Evolutionary conservation across 2,113 vertebrate genomes (phyloP), one percentile per base, ranked within the genome.

Genomic region (Cheirogaleus medius): DNA sequence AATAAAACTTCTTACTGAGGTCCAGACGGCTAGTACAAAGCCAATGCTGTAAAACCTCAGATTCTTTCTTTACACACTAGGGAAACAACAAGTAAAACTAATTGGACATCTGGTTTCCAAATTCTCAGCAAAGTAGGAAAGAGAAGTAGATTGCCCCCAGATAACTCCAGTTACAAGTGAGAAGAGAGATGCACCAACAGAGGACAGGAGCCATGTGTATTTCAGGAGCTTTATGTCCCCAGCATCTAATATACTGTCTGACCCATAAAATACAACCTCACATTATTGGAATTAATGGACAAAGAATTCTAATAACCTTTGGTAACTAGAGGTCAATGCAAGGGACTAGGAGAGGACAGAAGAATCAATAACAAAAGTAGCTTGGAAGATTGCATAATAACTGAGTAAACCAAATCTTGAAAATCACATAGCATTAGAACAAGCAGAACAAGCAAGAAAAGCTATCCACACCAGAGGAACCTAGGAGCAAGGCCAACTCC

Each of bases 341-440:
- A 74, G 58, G 54, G 18, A 34, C 14, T 9, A 9, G 32, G 44
- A 66, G 12, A 42, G 14, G 58, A 77, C 47, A 84, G 69, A 64
- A 49, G 73, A 90, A 32, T 37, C 18, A 3, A 4, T 9, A 58
- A 52, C 27, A 21, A 27, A 4, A 4, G 8, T 4, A 18, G 34
- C 39, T 3, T 18, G 69, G 63, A 32, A 68, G 68, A 39, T 47
- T n/a, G n/a, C 34, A 29, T 37, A 29, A 27, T 4, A 56, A 23
- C 18, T 4, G 39, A 54, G 71, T 9, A 44, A 64, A 3, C 20
- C 17, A 20, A 8, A 39, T 66, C 44, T 20, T 71, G 6, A 42
- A 44, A 27, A 29, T 0, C 21, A 14, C 0, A 4, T 4, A 4
- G n/a, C 12, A 8, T 23, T 34, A 54, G 7, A 54, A 54, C 4